Percentiles rank a stretch among this genome's conserved stretches.
Evolutionary conservation across 1,140 invertebrate genomes (phyloP).

Genomic region (Nasonia vitripennis): DNA sequence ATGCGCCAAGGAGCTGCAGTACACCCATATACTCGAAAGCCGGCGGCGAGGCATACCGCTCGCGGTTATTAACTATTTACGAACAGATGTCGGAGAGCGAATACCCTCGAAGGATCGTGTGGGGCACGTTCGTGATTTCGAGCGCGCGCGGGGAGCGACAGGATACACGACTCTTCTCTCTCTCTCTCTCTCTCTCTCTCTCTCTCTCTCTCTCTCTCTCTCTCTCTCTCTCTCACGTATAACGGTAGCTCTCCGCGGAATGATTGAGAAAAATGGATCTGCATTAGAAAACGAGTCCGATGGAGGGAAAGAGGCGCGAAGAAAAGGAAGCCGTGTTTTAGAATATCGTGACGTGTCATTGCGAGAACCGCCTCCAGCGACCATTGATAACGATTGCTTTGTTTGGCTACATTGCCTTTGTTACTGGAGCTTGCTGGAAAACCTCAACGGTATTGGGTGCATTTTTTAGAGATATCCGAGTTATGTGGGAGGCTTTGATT

Average conservation of each 20-base stretch:
- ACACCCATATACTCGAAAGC: neutral
- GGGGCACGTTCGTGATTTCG: constrained; percentile 55
- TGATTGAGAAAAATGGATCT: constrained; percentile 35
- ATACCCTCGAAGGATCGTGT: constrained; percentile 49
- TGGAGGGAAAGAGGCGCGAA: constrained; percentile 23
- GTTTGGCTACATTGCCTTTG: constrained; percentile 11
- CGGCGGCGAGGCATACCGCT: neutral
- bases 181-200: neutral
- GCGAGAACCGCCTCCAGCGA: neutral
- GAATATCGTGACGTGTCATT: constrained; percentile 34
- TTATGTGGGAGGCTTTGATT: neutral
- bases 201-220: neutral
- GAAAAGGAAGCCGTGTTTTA: constrained; percentile 44
- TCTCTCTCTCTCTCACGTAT: neutral
- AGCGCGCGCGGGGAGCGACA: constrained; percentile 24
- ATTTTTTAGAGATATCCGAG: neutral
- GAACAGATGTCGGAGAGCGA: constrained; percentile 58
- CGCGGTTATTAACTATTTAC: constrained; percentile 59
- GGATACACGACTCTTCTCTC: neutral
- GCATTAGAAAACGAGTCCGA: constrained; percentile 45
- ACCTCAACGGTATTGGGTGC: neutral
- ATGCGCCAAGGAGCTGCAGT: neutral
- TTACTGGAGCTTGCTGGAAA: neutral
- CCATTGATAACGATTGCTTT: constrained; percentile 36
- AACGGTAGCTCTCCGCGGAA: neutral